Percentiles rank a stretch among this genome's conserved stretches.
Conservation (phyloP, 2,888 invertebrate genomes). For the Macaria liturata region DNA sequence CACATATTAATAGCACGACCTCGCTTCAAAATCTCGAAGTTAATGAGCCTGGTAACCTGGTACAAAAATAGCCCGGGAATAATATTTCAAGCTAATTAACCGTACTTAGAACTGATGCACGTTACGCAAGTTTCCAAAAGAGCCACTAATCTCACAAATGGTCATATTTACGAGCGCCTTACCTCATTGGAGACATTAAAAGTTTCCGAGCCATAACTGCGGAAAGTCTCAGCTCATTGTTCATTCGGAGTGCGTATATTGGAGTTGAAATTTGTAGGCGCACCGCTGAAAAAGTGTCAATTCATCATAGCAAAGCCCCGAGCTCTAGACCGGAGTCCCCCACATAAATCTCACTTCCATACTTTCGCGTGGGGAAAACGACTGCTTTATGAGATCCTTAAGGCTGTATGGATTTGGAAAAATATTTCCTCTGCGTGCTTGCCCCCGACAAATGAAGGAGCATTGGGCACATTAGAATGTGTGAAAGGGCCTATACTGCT, state of each 20-base stretch:
- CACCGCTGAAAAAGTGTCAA: constrained; percentile 80
- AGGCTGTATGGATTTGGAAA: constrained; percentile 84
- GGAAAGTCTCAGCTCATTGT: constrained; percentile 74
- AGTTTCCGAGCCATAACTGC: constrained; percentile 73
- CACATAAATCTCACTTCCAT: constrained; percentile 83
- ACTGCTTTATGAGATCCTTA: constrained; percentile 84
- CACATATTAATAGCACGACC: constrained; percentile 31
- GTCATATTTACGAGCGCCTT: constrained; percentile 71
- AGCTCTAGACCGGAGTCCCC: constrained; percentile 78
- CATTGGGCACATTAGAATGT: constrained; percentile 80
- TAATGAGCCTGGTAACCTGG: constrained; percentile 14
- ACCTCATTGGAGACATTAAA: constrained; percentile 80
- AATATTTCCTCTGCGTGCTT: constrained; percentile 82
- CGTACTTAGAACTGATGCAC: constrained; percentile 42
- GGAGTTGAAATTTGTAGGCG: constrained; percentile 79
- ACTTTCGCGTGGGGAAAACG: constrained; percentile 81
- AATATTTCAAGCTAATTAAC: constrained; percentile 53
- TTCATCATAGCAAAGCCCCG: constrained; percentile 81
- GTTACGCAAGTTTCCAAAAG: constrained; percentile 64
- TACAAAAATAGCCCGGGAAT: constrained; percentile 28
- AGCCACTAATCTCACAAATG: constrained; percentile 70
- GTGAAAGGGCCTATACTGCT: constrained; percentile 77
- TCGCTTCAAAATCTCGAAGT: constrained; percentile 21
- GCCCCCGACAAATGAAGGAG: constrained; percentile 81
- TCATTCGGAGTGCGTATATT: constrained; percentile 80